Evolutionary conservation across 1,140 invertebrate species (phyloP), one percentile per base, ranked within the genome.

Genomic region (Idris sp.): DNA sequence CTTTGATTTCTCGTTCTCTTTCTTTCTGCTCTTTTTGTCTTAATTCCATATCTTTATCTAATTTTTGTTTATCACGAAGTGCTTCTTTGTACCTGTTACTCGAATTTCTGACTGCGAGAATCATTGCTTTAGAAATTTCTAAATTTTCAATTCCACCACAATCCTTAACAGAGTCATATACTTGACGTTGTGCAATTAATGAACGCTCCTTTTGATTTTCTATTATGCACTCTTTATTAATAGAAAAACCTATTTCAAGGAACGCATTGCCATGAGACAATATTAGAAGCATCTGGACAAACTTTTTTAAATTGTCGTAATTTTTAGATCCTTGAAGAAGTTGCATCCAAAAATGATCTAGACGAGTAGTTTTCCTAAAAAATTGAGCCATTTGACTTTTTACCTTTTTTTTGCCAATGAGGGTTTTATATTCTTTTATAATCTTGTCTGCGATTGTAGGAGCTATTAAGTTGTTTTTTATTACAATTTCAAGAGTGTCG

Each of bases 201-300:
- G 68, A 67, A 31, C 49, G 26, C 9, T 67, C 18, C 16, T 46
- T 14, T 9, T 26, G 44, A 43, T 76, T 73, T 61, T 76, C 68
- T 0, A 73, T 18, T 8, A 76, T 8, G 18, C 44, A 53, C 9
- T 76, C 61, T 40, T 65, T 72, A 48, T 76, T 76, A 8, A 62
- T 38, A 13, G 73, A 76, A 40, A 76, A 76, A 26, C 74, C 59
- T 51, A 59, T 59, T 15, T 73, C 59, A 16, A 56, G 41, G 9
- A 35, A 43, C 14, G 59, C 49, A 26, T 73, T 73, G 13, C 59
- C 68, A 58, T 72, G 58, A 6, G 46, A 76, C 9, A 76, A 38
- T 10, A 65, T 67, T 1, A 72, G 28, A 13, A 65, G 15, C 36
- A 59, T 62, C 43, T 72, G 25, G 4, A 68, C 4, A 19, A 76